Base-by-base conservation (phyloP, 2,888 invertebrate species). In the Lottia gigantea region DNA sequence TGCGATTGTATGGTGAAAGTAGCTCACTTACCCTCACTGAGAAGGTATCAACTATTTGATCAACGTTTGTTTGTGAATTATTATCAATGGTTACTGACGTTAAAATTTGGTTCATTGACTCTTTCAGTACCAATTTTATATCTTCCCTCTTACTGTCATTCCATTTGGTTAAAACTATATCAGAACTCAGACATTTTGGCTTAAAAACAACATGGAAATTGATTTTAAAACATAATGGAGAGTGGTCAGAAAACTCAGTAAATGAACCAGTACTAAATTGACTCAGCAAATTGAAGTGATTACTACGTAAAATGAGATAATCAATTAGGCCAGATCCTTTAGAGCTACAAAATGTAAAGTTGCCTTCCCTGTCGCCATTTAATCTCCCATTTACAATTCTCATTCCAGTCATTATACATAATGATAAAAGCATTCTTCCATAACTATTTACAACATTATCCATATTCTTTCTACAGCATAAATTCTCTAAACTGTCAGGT, bases 171-270 rank as follows among this genome's bases (percentile, higher is more conserved):
- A n/a, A n/a, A n/a, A 49, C 49, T n/a, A 8, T n/a, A 49, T 49
- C 19, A n/a, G 16, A 19, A 49, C 49, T 19, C 49, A n/a, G 16
- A 6, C n/a, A 16, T 49, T 49, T 19, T 12, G 16, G 16, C 19
- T 49, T 49, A 16, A n/a, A 16, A 49, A n/a, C 19, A 16, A 49
- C 7, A n/a, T 8, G n/a, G 16, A 49, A 16, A 49, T 49, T 49
- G 19, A 49, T 49, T 16, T 49, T 49, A 15, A 49, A 49, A 19
- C 49, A 49, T 14, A 49, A 49, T 49, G 49, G 49, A n/a, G 49
- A 49, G 19, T 49, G 49, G 49, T 49, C 49, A 49, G 49, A 49
- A 19, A 49, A 49, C 49, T 49, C 49, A 49, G 49, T 49, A 19
- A 49, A 49, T 15, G 19, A n/a, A n/a, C 49, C 49, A 49, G 49